Evolutionary conservation across 1,140 invertebrate genomes (phyloP), one percentile per base, ranked within the genome.

Genomic region (Riptortus pedestris): DNA sequence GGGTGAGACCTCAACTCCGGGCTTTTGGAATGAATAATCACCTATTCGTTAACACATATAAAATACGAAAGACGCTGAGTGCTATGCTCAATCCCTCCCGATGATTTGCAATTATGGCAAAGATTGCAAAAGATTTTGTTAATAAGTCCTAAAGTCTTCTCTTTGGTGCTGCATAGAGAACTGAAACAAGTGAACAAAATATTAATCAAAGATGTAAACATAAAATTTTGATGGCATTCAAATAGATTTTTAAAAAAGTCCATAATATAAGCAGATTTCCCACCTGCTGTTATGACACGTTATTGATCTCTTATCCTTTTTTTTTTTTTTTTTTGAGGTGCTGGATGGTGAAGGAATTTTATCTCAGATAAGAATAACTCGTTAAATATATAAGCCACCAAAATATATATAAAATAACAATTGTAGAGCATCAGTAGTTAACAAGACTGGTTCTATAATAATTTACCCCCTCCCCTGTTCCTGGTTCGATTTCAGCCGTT

Each of bases 61-160:
- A 20, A 47, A n/a, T 20, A 47, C 45, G 22, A 47, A 22, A 47
- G 45, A 20, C n/a, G 45, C 45, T 20, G n/a, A 47, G 22, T n/a
- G 18, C n/a, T 47, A n/a, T 47, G n/a, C 45, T 47, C n/a, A n/a
- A n/a, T n/a, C n/a, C 45, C 45, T 22, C 45, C n/a, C 18, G 45
- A 3, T 47, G 45, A 20, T 47, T 47, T 47, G 45, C 45, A 47
- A 20, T 47, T n/a, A 22, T 47, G 45, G 45, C 45, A 47, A 47
- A 47, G 45, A 47, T 47, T n/a, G n/a, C n/a, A n/a, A 47, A 47
- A n/a, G 45, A n/a, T 20, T 47, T 47, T 47, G n/a, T 47, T 47
- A 20, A 20, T 4, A 20, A 9, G 18, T 47, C 22, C 4, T 20
- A 3, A 20, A 47, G 45, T 47, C 45, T 47, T 47, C 45, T 47